phyloP scores from a whole-genome alignment of 2,113 vertebrate species.

The Saguinus imperator region DNA sequence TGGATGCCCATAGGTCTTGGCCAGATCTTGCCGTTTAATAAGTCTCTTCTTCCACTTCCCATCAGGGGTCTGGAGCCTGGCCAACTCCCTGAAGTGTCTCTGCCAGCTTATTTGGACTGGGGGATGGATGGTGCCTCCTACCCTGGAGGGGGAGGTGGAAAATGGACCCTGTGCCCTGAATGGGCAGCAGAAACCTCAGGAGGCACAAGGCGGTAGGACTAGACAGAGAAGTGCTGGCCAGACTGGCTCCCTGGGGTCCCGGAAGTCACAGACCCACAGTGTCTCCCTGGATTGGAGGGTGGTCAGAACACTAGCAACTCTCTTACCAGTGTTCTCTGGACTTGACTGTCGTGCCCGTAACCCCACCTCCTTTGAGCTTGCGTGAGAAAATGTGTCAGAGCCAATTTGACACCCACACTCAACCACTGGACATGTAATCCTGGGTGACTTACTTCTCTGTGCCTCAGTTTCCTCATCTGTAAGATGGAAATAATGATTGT shows the following conservation, averaged over 20 bases:
- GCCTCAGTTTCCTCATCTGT: conserved; percentile 3
- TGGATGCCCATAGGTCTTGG: background rate
- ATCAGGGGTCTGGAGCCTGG: background rate
- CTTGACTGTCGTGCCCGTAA: background rate
- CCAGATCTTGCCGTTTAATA: background rate
- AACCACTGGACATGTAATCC: background rate
- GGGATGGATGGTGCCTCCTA: background rate
- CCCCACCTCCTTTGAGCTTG: background rate
- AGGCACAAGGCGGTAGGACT: background rate
- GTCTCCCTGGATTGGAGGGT: background rate
- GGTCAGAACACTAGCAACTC: background rate
- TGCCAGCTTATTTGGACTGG: background rate
- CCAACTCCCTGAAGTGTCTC: background rate
- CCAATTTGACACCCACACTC: background rate
- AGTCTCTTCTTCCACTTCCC: background rate
- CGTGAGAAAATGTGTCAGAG: background rate
- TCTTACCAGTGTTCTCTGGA: background rate
- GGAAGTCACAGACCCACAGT: background rate
- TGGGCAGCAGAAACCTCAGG: background rate
- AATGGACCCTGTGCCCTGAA: background rate
- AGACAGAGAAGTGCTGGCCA: background rate
- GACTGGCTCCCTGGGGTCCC: background rate
- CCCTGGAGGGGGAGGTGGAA: background rate
- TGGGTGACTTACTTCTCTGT: background rate
- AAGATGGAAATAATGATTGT: background rate